Evolutionary conservation across 64 coral and sea anemone genomes (phyloP).

Genomic region (Dendrophyllia cribrosa): DNA sequence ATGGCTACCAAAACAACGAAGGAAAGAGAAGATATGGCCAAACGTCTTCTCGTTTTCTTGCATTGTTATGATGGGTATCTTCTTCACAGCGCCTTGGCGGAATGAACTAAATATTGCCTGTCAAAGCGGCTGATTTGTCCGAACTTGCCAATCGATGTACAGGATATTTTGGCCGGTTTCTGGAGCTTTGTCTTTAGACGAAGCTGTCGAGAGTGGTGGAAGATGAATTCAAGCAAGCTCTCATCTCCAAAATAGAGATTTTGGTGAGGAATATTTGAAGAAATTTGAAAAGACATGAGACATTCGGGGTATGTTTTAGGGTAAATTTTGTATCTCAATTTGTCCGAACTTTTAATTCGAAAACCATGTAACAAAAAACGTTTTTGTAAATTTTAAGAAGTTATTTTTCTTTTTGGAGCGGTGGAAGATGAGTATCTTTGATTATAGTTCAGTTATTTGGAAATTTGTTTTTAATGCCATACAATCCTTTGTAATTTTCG

Average conservation of each 20-base stretch:
- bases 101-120: not conserved
- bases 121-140: not conserved
- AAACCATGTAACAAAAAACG: not conserved
- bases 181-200: not conserved
- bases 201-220: not conserved
- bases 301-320: not conserved
- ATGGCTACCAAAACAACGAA: no score
- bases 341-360: not conserved
- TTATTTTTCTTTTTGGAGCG: not conserved
- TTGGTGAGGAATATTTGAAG: not conserved
- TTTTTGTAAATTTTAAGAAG: not conserved
- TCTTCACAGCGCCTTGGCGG: no score
- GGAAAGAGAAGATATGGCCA: no score
- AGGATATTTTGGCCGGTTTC: not conserved
- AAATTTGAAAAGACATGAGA: not conserved
- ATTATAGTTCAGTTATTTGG: not conserved
- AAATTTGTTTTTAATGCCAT: no score
- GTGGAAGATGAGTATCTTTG: not conserved
- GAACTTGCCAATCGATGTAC: not conserved
- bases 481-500: no score
- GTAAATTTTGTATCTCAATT: not conserved
- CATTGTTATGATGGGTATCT: no score
- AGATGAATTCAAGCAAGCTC: not conserved
- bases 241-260: not conserved
- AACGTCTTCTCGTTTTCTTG: no score